Conservation (phyloP, 2,888 invertebrate genomes). For the Heliothis peltigera region DNA sequence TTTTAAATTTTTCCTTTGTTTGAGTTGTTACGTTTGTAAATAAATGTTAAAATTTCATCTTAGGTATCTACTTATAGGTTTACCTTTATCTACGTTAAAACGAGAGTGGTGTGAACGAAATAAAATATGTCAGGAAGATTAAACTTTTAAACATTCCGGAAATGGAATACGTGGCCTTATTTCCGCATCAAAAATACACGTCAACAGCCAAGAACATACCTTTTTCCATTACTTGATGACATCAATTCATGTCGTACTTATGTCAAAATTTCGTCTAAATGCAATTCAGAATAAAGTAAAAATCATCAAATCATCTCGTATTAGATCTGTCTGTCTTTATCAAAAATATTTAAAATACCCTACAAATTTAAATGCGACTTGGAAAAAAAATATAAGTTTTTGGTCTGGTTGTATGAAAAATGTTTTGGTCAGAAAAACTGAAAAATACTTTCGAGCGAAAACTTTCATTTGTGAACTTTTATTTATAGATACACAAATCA, state of each 20-base stretch:
- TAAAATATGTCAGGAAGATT: constrained; percentile 45
- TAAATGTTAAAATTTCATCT: no score
- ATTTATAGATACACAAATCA: background rate
- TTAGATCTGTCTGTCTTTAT: no score
- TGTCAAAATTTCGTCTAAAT: constrained; percentile 4
- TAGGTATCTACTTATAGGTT: background rate
- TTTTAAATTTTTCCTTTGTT: no score
- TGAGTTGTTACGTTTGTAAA: no score
- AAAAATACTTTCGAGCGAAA: background rate
- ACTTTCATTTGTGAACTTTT: background rate
- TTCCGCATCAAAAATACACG: constrained; percentile 52
- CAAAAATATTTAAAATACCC: no score
- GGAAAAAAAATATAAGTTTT: no score
- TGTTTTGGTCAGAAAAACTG: background rate
- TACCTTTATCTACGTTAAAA: constrained; percentile 8
- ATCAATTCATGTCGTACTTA: constrained; percentile 42
- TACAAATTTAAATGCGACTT: no score
- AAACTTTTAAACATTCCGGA: constrained; percentile 50
- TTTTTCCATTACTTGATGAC: constrained; percentile 16
- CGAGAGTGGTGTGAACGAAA: constrained; percentile 3
- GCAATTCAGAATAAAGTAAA: background rate
- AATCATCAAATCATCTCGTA: no score
- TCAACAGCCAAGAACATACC: constrained; percentile 37
- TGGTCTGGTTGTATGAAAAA: no score
- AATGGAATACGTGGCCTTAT: constrained; percentile 53